Evolutionary conservation across 2,888 invertebrate genomes (phyloP).

Genomic region (Hartigia nigra): DNA sequence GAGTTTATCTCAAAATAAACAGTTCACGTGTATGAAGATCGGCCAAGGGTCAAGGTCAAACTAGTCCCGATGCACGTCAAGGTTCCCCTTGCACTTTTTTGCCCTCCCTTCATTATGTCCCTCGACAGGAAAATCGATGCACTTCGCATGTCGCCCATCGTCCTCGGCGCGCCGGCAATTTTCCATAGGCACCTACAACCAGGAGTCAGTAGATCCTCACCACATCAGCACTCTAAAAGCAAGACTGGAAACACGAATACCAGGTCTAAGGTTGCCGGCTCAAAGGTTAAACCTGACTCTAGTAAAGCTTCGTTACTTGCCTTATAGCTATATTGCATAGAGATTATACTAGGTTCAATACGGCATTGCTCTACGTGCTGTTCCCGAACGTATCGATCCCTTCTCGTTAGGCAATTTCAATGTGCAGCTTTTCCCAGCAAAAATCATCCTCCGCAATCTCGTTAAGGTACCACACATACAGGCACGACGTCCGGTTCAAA

Average conservation of each 20-base stretch:
- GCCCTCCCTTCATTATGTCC: conserved; percentile 7
- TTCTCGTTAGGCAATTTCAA: neutral
- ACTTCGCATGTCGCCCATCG: conserved; percentile 40
- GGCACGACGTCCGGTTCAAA: neutral
- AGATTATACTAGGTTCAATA: neutral
- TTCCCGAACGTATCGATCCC: neutral
- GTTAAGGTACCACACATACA: neutral
- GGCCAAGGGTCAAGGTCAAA: conserved; percentile 35
- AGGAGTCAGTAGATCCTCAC: neutral
- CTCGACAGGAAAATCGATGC: conserved; percentile 38
- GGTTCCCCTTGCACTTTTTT: conserved; percentile 22
- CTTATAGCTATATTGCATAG: neutral
- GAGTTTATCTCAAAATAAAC: conserved; percentile 20
- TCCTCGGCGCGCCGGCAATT: neutral
- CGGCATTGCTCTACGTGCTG: neutral
- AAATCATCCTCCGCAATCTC: neutral
- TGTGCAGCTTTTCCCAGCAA: neutral
- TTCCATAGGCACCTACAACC: neutral
- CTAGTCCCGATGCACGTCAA: conserved; percentile 37
- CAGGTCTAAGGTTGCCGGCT: neutral
- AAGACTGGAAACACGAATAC: neutral
- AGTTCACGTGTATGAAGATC: conserved; percentile 29
- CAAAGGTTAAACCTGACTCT: neutral
- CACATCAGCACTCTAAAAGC: neutral
- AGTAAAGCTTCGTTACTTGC: neutral